phyloP scores from a whole-genome alignment of 2,797 vertebrate genomes.

The Epinephelus malabaricus region DNA sequence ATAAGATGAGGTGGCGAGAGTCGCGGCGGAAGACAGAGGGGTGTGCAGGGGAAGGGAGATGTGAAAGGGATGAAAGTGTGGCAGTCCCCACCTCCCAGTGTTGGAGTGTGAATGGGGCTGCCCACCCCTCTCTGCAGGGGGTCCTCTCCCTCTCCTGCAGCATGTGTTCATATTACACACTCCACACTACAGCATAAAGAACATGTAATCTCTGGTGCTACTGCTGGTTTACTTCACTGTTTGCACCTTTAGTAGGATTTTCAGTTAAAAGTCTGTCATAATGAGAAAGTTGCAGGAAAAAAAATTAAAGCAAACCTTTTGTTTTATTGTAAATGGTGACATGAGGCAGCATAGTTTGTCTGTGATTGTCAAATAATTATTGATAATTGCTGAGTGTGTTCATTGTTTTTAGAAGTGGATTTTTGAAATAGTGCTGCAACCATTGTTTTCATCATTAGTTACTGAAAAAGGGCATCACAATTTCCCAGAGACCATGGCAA shows the following conservation, averaged over 20 bases:
- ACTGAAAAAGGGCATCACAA: neutral
- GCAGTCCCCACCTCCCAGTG: slow-evolving; percentile 43
- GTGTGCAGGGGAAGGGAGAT: slow-evolving; percentile 10
- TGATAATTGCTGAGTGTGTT: neutral
- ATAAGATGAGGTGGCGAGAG: slow-evolving; percentile 21
- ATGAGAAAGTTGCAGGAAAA: neutral
- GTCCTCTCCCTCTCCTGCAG: slow-evolving; percentile 42
- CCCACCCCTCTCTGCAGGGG: slow-evolving; percentile 63
- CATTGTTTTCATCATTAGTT: neutral
- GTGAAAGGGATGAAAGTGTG: slow-evolving; percentile 62
- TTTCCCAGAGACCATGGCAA: neutral
- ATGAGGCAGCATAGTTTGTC: neutral
- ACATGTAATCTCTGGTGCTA: neutral
- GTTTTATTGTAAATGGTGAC: neutral
- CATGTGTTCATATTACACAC: slow-evolving; percentile 33
- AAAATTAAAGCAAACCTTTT: neutral
- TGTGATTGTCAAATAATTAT: neutral
- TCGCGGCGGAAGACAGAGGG: neutral
- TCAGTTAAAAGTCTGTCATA: too few species aligned
- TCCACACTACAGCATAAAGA: neutral
- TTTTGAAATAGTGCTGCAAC: neutral
- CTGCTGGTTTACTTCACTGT: neutral
- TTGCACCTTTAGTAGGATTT: neutral
- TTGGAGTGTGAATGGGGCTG: slow-evolving; percentile 65
- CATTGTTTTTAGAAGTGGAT: neutral